These are phyloP conservation scores for Arvicanthis niloticus DNA, from an alignment of 2,113 vertebrate species.

Conservation along the genomic window DNA sequence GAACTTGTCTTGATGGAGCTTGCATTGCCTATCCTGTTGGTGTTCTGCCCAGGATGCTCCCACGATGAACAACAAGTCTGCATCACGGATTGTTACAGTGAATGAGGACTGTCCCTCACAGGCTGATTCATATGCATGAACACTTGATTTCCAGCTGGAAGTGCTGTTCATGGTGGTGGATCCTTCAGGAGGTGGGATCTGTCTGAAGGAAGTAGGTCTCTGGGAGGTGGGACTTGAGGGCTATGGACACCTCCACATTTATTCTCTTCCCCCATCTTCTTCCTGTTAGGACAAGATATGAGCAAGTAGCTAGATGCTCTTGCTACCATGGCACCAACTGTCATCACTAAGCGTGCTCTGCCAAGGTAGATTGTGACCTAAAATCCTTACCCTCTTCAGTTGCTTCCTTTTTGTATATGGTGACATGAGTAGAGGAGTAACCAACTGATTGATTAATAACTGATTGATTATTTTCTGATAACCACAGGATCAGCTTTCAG, in stretches of 20 bases:
- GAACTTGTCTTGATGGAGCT: not conserved
- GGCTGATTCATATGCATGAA: no score
- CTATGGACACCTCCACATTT: not conserved
- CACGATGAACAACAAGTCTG: not conserved
- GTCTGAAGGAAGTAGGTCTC: not conserved
- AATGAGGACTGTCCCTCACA: not conserved
- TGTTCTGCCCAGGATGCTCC: not conserved
- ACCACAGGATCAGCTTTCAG: not conserved
- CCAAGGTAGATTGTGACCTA: not conserved
- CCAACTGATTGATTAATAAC: not conserved
- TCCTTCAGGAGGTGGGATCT: not conserved
- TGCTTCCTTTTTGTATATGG: not conserved
- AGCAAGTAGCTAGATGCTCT: not conserved
- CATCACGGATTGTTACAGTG: not conserved
- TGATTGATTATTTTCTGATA: slow-evolving; percentile 17
- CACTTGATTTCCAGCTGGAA: not conserved
- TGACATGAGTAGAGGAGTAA: not conserved
- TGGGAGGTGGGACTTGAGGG: not conserved
- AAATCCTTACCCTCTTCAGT: not conserved
- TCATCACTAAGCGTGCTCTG: not conserved
- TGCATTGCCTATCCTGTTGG: not conserved
- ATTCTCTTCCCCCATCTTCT: not conserved
- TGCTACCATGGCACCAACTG: not conserved
- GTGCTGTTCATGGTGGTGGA: not conserved
- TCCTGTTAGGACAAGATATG: not conserved